Evolutionary conservation across 1,140 invertebrate genomes (phyloP), one percentile per base, ranked within the genome.

Genomic region (Drosophila baimaii): DNA sequence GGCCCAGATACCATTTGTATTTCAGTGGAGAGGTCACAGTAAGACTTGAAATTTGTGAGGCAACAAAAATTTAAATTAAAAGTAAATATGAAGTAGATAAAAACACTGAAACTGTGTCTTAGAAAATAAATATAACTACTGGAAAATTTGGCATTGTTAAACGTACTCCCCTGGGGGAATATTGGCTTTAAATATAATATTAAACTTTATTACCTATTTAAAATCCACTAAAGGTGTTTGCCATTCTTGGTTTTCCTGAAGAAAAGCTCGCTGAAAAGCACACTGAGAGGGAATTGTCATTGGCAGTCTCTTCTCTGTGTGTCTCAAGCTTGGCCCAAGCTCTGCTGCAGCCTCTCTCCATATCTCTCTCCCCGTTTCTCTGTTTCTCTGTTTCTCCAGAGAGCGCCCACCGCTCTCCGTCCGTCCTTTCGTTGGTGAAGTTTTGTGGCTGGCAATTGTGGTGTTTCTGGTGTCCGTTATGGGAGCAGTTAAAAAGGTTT

Each of bases 351-450:
- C 46, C 47, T 61, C 49, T 65, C 72, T 76, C 23, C 17, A 15
- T 46, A 9, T 35, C 19, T 49, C 25, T 35, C 19, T 29, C n/a
- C 25, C 25, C 15, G 23, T 49, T 15, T 37, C 44, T 51, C 41
- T 0, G 27, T 47, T 33, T 64, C 37, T 69, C 63, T n/a, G 33
- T 54, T 69, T 70, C 65, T 71, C 65, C 33, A 25, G 51, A 27
- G 62, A 43, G 31, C 19, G n/a, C n/a, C 21, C 31, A 41, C 49
- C 44, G 47, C 59, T 83, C 44, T 79, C 79, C 58, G 84, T 79
- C 79, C 58, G 84, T 88, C 83, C 83, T 86, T 85, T 83, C 73
- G 79, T 86, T 86, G 83, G 83, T 86, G 82, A 86, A 86, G 82
- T 86, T 76, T 71, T 57, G 73, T 46, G 41, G 59, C 59, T 56